phyloP scores from a whole-genome alignment of 2,797 vertebrate species.

The Phataginus tricuspis region DNA sequence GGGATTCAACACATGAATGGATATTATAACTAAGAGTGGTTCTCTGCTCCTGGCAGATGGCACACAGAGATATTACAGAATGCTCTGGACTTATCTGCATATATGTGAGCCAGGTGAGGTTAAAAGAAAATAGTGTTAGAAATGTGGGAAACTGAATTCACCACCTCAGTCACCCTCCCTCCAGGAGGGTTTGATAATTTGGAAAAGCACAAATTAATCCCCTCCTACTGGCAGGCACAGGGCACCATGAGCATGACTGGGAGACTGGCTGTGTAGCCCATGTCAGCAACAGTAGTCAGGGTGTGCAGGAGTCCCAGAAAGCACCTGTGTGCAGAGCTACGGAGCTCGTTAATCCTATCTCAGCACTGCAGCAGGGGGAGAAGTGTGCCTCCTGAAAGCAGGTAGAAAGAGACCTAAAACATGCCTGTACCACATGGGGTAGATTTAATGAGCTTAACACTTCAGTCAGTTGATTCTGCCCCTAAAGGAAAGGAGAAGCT shows the following conservation, averaged over 20 bases:
- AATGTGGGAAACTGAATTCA: not conserved
- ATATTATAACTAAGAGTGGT: no score
- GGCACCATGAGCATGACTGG: accelerated
- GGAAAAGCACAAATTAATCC: not conserved
- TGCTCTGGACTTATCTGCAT: not conserved
- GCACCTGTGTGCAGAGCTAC: accelerated
- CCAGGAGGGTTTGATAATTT: not conserved
- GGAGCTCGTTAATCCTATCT: not conserved
- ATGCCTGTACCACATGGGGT: not conserved
- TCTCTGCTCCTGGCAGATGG: not conserved
- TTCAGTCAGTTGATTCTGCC: conserved; percentile 33
- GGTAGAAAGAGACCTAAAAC: not conserved
- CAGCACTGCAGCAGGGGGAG: not conserved
- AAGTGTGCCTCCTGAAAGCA: not conserved
- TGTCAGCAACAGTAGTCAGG: not conserved
- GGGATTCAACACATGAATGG: not conserved
- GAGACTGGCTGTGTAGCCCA: not conserved
- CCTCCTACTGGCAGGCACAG: not conserved
- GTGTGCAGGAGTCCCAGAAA: not conserved
- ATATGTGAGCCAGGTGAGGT: not conserved
- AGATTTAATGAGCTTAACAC: conserved; percentile 64
- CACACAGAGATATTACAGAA: not conserved
- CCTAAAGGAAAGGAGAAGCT: conserved; percentile 47
- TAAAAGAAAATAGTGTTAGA: not conserved
- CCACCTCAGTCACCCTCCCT: not conserved